Evolutionary conservation across 2,888 invertebrate species (phyloP), one percentile per base, ranked within the genome.

Genomic region (Leucoma salicis): DNA sequence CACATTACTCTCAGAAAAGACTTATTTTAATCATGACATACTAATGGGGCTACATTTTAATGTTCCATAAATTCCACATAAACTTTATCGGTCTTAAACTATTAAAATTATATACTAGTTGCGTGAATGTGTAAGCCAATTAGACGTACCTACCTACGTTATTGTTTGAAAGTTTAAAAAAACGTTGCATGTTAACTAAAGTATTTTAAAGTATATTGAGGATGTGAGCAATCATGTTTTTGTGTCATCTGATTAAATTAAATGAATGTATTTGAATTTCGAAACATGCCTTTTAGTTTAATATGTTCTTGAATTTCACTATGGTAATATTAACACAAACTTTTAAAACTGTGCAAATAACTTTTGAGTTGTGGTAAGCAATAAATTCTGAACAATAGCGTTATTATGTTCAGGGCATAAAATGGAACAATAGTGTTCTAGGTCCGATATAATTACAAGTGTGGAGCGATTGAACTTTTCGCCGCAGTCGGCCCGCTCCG

Each of bases 401-500:
- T 40, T 33, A 46, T 41, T 41, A 35, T 35, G 36, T 44, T 39
- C 16, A 27, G 24, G 35, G 35, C 31, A 25, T 37, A 39, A 44
- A 42, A 37, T 38, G 37, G 29, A 48, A 45, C 38, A 51, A 47
- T 46, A 46, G 42, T 49, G 41, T 21, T 35, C 36, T 51, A 50
- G 46, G 48, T 33, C 35, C 39, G 32, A 46, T 42, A 39, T 53
- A 46, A 39, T 27, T 49, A 46, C 35, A 50, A 49, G 49, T 46
- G 49, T 55, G 39, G 44, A 53, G 45, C 54, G 46, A 56, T 53
- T 44, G 41, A 57, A 53, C 42, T 50, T 45, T 51, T 54, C 45
- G 49, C 42, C 46, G 46, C 39, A 38, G 51, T 32, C 56, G 51
- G 58, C 42, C 59, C 55, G 57, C 49, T 59, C 60, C 51, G 31